A percentile compares a stretch with the other conserved stretches of the same genome.
Conservation (phyloP, 2,888 invertebrate species). For the Lycaena phlaeas region DNA sequence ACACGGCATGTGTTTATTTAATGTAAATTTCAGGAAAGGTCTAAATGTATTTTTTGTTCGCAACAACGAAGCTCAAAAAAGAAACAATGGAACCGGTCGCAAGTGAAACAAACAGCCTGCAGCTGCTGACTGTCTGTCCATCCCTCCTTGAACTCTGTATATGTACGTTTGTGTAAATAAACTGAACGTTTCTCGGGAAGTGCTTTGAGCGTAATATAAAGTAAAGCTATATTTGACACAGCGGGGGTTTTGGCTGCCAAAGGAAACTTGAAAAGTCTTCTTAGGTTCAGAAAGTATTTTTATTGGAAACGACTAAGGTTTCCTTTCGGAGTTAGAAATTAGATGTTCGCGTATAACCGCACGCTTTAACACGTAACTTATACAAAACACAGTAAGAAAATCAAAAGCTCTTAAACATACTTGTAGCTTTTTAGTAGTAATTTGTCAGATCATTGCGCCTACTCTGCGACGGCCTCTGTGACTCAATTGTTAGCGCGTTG, state of each 20-base stretch:
- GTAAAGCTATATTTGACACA: constrained; percentile 8
- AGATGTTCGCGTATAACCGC: constrained; percentile 2
- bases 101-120: constrained; percentile 19
- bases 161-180: constrained; percentile 24
- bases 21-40: too few relatives aligned
- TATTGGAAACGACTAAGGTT: neutral
- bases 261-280: constrained; percentile 5
- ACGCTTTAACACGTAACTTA: too few relatives aligned
- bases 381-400: too few relatives aligned
- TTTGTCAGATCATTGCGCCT: too few relatives aligned
- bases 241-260: neutral
- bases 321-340: constrained; percentile 1
- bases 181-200: constrained; percentile 7
- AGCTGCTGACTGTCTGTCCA: constrained; percentile 26
- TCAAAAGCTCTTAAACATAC: too few relatives aligned
- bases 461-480: too few relatives aligned
- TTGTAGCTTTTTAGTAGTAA: too few relatives aligned
- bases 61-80: constrained; percentile 4
- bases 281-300: neutral
- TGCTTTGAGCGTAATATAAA: constrained; percentile 10
- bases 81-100: constrained; percentile 11
- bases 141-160: constrained; percentile 14
- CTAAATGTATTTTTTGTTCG: constrained; percentile 1
- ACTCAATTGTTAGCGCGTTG: too few relatives aligned
- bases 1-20: too few relatives aligned